Percentiles rank a stretch among this genome's conserved stretches.
Evolutionary conservation across 1,140 invertebrate species (phyloP).

Genomic region (Agrilus planipennis): DNA sequence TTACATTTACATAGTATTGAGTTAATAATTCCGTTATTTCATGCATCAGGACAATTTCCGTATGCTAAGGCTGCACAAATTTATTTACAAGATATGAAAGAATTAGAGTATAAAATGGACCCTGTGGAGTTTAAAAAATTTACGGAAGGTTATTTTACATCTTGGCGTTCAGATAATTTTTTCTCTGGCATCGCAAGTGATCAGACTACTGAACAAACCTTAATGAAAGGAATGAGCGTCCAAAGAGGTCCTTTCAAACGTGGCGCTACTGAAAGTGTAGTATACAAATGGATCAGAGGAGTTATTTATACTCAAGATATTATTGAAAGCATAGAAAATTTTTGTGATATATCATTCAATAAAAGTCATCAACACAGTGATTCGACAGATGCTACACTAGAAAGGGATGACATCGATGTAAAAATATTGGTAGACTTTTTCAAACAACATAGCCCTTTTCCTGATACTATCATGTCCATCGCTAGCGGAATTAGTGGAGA

Average conservation of each 20-base stretch:
- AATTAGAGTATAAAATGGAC: not conserved
- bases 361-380: no score
- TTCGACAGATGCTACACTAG: no score
- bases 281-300: conserved; percentile 13
- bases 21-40: no score
- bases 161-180: conserved; percentile 6
- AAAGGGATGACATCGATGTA: no score
- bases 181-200: conserved; percentile 11
- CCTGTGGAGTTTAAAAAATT: not conserved
- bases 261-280: conserved; percentile 11
- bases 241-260: conserved; percentile 12
- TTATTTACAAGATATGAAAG: not conserved
- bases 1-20: no score
- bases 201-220: conserved; percentile 9
- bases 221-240: conserved; percentile 11
- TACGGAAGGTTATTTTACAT: not conserved
- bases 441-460: conserved; percentile 10
- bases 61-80: not conserved
- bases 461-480: conserved; percentile 14
- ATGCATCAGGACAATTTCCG: no score
- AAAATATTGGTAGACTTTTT: conserved; percentile 14
- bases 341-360: conserved; percentile 15
- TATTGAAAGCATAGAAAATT: conserved; percentile 17
- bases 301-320: conserved; percentile 20
- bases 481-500: conserved; percentile 16